These are phyloP conservation scores for Isoperla grammatica DNA, from an alignment of 2,888 invertebrate species.

Conservation along the genomic window DNA sequence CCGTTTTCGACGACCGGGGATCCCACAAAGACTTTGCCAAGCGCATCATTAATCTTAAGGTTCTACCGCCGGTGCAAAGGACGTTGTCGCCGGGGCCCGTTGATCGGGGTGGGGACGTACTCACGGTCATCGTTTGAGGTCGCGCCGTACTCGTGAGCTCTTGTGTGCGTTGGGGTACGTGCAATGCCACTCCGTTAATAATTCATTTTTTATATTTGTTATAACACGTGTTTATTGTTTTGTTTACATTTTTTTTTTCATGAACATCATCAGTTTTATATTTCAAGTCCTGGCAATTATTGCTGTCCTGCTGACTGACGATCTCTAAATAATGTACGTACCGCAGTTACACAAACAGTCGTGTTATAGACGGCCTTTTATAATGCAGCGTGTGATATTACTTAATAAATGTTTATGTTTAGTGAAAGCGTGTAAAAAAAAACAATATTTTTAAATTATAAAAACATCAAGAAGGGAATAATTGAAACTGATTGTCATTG, in stretches of 20 bases:
- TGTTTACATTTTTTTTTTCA: constrained; percentile 1
- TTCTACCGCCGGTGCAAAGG: constrained; percentile 32
- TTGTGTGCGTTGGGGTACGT: constrained; percentile 6
- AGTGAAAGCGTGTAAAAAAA: no score
- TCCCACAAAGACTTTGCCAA: constrained; percentile 70
- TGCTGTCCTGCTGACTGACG: constrained; percentile 2
- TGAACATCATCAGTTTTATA: not conserved
- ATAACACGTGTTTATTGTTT: not conserved
- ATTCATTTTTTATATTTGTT: constrained; percentile 5
- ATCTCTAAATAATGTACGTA: constrained; percentile 2
- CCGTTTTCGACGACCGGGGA: constrained; percentile 52
- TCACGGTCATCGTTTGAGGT: constrained; percentile 30
- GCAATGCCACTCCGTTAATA: constrained; percentile 2
- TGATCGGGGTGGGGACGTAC: constrained; percentile 28
- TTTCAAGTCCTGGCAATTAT: not conserved
- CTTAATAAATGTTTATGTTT: not conserved
- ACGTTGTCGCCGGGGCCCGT: constrained; percentile 28
- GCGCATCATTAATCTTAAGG: constrained; percentile 48
- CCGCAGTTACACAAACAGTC: constrained; percentile 2
- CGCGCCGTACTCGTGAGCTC: not conserved
- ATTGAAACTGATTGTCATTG: no score
- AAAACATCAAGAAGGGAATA: no score
- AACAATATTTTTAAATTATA: no score
- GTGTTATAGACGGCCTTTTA: constrained; percentile 6
- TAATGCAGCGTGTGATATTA: constrained; percentile 17